Conservation (phyloP, 1,140 invertebrate species). For the Ephestia elutella region DNA sequence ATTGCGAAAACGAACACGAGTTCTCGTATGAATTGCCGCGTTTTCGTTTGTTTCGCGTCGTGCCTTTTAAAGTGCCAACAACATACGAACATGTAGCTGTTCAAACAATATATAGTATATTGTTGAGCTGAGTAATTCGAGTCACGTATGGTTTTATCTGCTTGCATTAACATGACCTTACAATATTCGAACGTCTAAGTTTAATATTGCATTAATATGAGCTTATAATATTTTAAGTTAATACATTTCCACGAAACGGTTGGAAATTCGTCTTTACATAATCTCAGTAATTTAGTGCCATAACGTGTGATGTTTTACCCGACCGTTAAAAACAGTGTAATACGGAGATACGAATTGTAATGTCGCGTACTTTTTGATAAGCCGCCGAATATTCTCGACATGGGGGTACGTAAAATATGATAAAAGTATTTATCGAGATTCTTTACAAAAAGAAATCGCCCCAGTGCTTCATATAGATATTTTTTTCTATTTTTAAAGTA, state of each 20-base stretch:
- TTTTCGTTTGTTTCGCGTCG: background rate
- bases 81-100: background rate
- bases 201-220: no score
- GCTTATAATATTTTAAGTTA: background rate
- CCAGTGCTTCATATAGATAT: no score
- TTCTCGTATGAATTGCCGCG: background rate
- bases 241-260: background rate
- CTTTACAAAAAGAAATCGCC: no score
- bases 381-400: background rate
- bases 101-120: no score
- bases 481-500: no score
- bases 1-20: background rate
- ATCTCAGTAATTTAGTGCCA: constrained; percentile 3
- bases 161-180: background rate
- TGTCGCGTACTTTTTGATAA: background rate
- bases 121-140: background rate
- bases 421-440: no score
- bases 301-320: background rate
- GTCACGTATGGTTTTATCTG: constrained; percentile 6
- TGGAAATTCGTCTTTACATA: background rate
- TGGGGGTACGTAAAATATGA: no score
- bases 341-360: no score
- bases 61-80: constrained; percentile 3
- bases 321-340: no score
- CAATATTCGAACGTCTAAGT: no score